Base-by-base conservation (phyloP, 2,888 invertebrate species). In the Scaptomyza parva region DNA sequence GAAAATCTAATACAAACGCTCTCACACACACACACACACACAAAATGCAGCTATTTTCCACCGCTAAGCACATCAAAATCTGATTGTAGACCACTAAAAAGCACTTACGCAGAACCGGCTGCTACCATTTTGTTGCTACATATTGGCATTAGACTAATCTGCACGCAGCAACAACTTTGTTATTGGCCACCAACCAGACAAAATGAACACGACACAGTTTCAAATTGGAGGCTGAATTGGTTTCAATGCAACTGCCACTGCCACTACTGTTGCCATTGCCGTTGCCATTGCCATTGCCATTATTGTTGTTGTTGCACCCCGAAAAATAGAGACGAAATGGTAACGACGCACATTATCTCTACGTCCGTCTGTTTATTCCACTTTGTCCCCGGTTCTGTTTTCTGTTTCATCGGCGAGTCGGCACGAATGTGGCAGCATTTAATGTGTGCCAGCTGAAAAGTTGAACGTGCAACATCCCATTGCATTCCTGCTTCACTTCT, bases 61-160 rank as follows among this genome's bases (percentile, higher is more conserved):
- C 48, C 51, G 55, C 62, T 60, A 67, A 78, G 70, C 72, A 63
- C 73, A 84, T 71, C 69, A 60, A 69, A 69, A 70, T 78, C 76
- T 67, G 65, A 81, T 73, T 68, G 63, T 69, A 71, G 69, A 70
- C 70, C 78, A 71, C 70, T 69, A 62, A 69, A 76, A 73, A 64
- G 73, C 76, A 78, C 78, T 73, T 76, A 73, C 62, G 64, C 35
- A 35, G 53, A 47, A 47, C 41, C 45, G 40, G 41, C 17, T 17
- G 37, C 17, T 37, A 17, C 52, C 41, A 45, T 22, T 66, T 76
- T 67, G 75, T 64, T 66, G 76, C 71, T 50, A 74, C 76, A 73
- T 80, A 83, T 83, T 78, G 81, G 74, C 83, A 86, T 83, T 78
- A 80, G 74, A 71, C 76, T 80, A 83, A 84, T 80, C 86, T 71